Conservation (phyloP, 2,888 invertebrate species). For the Eupithecia exiguata region DNA sequence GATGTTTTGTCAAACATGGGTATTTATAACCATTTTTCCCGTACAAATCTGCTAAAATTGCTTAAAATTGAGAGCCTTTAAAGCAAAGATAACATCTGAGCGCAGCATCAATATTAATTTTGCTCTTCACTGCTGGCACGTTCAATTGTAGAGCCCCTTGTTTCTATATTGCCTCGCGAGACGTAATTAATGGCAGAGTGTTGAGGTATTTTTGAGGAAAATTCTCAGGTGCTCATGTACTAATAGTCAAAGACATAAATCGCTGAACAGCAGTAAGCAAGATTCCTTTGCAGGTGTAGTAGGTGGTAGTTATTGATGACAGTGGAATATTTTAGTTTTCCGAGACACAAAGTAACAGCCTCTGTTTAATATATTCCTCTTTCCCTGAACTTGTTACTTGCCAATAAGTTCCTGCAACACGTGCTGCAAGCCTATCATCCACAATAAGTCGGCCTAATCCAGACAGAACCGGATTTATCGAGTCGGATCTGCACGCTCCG, state of each 20-base stretch:
- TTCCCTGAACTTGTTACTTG: neutral
- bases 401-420: constrained; percentile 39
- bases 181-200: constrained; percentile 40
- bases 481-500: constrained; percentile 59
- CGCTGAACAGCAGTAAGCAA: neutral
- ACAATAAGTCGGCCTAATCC: constrained; percentile 62
- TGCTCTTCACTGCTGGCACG: constrained; percentile 40
- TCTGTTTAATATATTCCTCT: neutral
- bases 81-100: constrained; percentile 42
- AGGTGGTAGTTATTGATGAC: neutral
- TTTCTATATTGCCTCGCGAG: constrained; percentile 39
- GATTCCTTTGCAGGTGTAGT: neutral
- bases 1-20: neutral
- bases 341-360: neutral
- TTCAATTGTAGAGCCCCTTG: constrained; percentile 37
- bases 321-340: neutral
- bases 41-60: constrained; percentile 10
- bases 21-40: neutral
- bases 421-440: constrained; percentile 48
- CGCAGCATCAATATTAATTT: constrained; percentile 46
- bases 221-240: constrained; percentile 5
- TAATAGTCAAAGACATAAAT: neutral
- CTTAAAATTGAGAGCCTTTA: constrained; percentile 26
- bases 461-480: constrained; percentile 65
- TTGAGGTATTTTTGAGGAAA: constrained; percentile 21